Conservation (phyloP, 2,888 invertebrate genomes). For the Acleris emargana region DNA sequence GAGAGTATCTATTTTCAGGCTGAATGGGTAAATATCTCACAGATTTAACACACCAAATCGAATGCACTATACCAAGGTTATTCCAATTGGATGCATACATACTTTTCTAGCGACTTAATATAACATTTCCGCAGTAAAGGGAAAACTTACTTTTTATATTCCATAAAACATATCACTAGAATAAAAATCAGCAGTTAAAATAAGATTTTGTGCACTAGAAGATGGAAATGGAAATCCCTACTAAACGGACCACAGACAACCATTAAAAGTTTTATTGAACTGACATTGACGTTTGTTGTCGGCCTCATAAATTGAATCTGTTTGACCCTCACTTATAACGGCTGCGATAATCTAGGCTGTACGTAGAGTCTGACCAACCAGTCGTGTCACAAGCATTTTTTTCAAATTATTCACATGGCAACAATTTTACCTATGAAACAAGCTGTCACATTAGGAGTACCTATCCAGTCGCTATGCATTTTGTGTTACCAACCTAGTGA, state of each 20-base stretch:
- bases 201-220: slow-evolving; percentile 18
- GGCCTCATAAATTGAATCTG: neutral
- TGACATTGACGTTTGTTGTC: slow-evolving; percentile 32
- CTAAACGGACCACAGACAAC: slow-evolving; percentile 30
- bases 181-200: slow-evolving; percentile 23
- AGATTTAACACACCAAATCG: slow-evolving; percentile 25
- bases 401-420: too few species aligned
- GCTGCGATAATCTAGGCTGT: too few species aligned
- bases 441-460: too few species aligned
- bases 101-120: slow-evolving; percentile 1
- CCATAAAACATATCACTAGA: slow-evolving; percentile 24
- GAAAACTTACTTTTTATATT: slow-evolving; percentile 24
- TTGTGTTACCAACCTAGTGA: too few species aligned
- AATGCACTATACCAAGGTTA: slow-evolving; percentile 36
- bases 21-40: slow-evolving; percentile 9
- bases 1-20: slow-evolving; percentile 10
- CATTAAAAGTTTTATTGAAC: slow-evolving; percentile 15
- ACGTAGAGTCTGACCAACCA: too few species aligned
- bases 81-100: slow-evolving; percentile 2
- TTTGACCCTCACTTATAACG: slow-evolving; percentile 4
- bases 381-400: too few species aligned
- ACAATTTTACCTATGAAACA: too few species aligned
- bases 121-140: neutral
- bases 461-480: too few species aligned
- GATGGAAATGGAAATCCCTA: slow-evolving; percentile 23